Evolutionary conservation across 1,140 invertebrate species (phyloP).

Genomic region (Belonocnema kinseyi): DNA sequence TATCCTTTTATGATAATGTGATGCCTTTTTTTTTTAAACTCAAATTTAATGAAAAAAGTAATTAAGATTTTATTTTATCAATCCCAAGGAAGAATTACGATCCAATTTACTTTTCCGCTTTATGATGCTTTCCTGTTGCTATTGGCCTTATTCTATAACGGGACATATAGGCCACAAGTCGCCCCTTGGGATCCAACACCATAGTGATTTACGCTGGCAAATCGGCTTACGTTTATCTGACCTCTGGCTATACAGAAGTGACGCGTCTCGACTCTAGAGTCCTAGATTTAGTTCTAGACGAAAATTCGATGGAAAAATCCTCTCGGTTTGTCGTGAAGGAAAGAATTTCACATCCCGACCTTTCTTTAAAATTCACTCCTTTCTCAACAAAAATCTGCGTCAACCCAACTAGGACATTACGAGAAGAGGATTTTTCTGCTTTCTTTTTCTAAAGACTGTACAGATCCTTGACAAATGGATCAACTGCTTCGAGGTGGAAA

Average conservation of each 20-base stretch:
- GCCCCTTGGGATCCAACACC: constrained; percentile 47
- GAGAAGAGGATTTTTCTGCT: background rate
- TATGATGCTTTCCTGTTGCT: no score
- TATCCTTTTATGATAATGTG: no score
- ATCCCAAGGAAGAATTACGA: no score
- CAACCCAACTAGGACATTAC: no score
- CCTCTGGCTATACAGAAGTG: constrained; percentile 3
- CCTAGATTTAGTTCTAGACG: background rate
- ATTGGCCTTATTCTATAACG: background rate
- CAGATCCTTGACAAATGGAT: background rate
- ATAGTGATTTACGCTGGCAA: constrained; percentile 47
- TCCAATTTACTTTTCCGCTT: no score
- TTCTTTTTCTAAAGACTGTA: background rate
- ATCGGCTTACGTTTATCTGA: constrained; percentile 47
- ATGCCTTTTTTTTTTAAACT: no score
- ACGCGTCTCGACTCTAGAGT: background rate
- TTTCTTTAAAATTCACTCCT: background rate
- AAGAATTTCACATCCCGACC: background rate
- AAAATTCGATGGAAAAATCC: background rate
- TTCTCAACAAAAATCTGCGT: background rate
- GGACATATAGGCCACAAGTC: constrained; percentile 43
- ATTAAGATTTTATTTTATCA: no score
- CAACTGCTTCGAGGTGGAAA: background rate
- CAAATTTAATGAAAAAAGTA: no score
- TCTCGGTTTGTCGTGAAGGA: background rate